Conservation (phyloP, 2,888 invertebrate genomes). For the Cephus sareptanus region DNA sequence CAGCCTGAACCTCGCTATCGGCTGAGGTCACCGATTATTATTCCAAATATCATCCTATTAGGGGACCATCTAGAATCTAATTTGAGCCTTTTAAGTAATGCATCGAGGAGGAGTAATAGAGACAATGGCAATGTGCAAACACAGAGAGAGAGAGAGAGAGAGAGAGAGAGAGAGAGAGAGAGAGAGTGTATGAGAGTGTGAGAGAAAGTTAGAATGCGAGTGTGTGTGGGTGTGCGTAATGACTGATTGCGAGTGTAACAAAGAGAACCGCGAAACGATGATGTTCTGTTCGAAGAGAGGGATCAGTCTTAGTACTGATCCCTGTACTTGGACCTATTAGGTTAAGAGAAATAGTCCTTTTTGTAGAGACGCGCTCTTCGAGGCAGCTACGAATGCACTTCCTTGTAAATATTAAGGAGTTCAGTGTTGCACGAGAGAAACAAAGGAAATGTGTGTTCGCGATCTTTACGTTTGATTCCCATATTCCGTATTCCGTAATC, state of each 20-base stretch:
- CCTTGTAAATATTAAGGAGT: background rate
- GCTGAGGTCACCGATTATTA: slow-evolving; percentile 39
- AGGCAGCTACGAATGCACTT: background rate
- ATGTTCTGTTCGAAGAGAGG: background rate
- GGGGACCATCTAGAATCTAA: slow-evolving; percentile 59
- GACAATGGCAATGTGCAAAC: background rate
- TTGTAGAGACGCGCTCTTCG: background rate
- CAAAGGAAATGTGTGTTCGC: background rate
- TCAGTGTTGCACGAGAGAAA: background rate
- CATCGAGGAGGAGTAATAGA: background rate
- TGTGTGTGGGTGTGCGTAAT: background rate
- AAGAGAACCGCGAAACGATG: background rate
- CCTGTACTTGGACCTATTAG: background rate
- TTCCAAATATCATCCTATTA: slow-evolving; percentile 58
- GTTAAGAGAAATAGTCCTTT: background rate
- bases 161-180: too few relatives aligned
- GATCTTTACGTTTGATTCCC: background rate
- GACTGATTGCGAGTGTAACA: background rate
- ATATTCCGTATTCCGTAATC: background rate
- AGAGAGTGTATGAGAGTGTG: too few relatives aligned
- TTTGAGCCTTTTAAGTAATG: slow-evolving; percentile 8
- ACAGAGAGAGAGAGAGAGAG: too few relatives aligned
- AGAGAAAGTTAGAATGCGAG: background rate
- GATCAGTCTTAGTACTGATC: too few relatives aligned
- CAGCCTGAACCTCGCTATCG: slow-evolving; percentile 54